Evolutionary conservation across 2,888 invertebrate species (phyloP).

Genomic region (Siphlonurus alternatus): DNA sequence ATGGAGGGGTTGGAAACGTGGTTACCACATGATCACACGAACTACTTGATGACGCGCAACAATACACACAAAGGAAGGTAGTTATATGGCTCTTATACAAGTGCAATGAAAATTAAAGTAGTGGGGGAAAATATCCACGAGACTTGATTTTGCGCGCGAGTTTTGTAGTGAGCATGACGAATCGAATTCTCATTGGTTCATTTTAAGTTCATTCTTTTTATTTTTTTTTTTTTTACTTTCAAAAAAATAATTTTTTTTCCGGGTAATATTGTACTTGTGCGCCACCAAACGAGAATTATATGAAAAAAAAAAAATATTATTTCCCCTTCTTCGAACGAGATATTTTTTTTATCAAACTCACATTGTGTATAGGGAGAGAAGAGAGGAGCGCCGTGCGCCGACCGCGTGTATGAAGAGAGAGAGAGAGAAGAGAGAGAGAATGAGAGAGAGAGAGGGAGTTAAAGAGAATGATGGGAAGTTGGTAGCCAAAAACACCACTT

Average conservation of each 20-base stretch:
- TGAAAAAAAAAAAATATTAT: not conserved
- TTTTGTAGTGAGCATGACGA: constrained; percentile 33
- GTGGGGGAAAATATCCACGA: not conserved
- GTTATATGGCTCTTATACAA: not conserved
- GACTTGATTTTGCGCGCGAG: constrained; percentile 10
- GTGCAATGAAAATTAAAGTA: not conserved
- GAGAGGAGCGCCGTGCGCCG: not conserved
- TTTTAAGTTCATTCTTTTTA: constrained; percentile 25
- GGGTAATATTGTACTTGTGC: not conserved
- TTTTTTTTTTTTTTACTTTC: no score
- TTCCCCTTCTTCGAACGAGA: not conserved
- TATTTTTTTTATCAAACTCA: not conserved
- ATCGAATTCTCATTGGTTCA: constrained; percentile 42
- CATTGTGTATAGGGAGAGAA: not conserved
- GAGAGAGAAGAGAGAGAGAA: not conserved
- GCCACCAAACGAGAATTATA: constrained; percentile 1
- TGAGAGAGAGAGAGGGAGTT: not conserved
- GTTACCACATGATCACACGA: not conserved
- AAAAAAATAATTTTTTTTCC: not conserved
- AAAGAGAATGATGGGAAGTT: not conserved
- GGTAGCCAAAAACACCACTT: not conserved
- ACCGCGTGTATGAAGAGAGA: no score
- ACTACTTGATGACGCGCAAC: not conserved
- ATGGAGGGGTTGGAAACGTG: not conserved
- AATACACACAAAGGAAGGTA: not conserved